phyloP scores from a whole-genome alignment of 2,888 invertebrate species.

The Folsomia candida region DNA sequence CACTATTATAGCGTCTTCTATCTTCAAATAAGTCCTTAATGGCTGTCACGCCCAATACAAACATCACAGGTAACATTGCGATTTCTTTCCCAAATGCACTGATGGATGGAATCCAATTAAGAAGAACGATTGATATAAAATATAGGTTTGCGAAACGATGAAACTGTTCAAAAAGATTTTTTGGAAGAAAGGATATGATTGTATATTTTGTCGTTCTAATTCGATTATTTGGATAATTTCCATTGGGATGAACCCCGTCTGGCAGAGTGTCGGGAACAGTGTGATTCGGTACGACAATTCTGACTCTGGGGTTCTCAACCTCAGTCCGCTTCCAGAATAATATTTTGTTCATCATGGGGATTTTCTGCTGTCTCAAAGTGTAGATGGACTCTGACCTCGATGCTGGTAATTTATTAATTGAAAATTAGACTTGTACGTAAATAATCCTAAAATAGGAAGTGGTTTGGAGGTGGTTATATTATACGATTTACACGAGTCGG shows the following conservation, averaged over 20 bases:
- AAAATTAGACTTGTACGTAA: conserved; percentile 69
- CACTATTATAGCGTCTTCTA: conserved; percentile 80
- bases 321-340: conserved; percentile 52
- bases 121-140: conserved; percentile 91
- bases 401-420: no score
- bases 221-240: conserved; percentile 74
- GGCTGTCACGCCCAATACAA: conserved; percentile 90
- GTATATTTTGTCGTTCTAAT: conserved; percentile 95
- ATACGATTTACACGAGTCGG: no score
- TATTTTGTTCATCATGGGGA: conserved; percentile 50
- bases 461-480: no score
- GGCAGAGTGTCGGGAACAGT: conserved; percentile 72
- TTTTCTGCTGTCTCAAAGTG: conserved; percentile 68
- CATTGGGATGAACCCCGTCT: conserved; percentile 77
- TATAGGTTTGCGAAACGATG: conserved; percentile 96
- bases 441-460: no score
- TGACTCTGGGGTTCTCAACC: conserved; percentile 61
- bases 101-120: conserved; percentile 93
- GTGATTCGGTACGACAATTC: conserved; percentile 75
- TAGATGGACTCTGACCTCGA: conserved; percentile 87
- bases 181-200: conserved; percentile 85
- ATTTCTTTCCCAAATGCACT: conserved; percentile 95
- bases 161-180: conserved; percentile 95
- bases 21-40: conserved; percentile 94
- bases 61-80: conserved; percentile 90